Evolutionary conservation across 2,888 invertebrate genomes (phyloP), one percentile per base, ranked within the genome.

Genomic region (Priocnemis perturbator): DNA sequence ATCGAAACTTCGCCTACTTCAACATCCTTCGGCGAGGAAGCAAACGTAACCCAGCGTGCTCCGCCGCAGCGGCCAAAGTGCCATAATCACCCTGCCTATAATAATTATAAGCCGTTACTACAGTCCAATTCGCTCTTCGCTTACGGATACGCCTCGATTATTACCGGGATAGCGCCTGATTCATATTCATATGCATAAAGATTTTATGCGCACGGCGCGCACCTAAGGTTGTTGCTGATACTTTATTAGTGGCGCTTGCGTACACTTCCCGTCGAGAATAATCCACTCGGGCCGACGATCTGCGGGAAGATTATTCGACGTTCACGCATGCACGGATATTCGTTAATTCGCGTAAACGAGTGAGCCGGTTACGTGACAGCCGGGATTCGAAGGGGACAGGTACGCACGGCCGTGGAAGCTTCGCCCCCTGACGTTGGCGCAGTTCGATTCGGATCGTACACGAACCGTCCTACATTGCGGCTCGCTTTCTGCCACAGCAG

Each of bases 81-180:
- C 21, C 26, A 60, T 48, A 23, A 60, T 60, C 59, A 44, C 20
- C 44, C 44, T 63, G 60, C 77, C 71, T 71, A 79, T 79, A 79
- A 76, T 79, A 79, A 79, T 77, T 77, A 71, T 71, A 55, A 72
- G 73, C 77, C 71, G 73, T 77, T 79, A 79, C 79, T 76, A 77
- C 79, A 79, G 75, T 79, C 77, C 77, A 79, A 79, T 79, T 79
- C 77, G 69, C 76, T 69, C 67, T 60, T 78, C 72, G 78, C 76
- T 78, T 71, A 76, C 71, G 77, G 79, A 71, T 73, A 77, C 75
- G 73, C 79, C 64, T 69, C 70, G 77, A 65, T 70, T 71, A 64
- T 59, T 59, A 30, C 20, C 45, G 48, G 58, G 59, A 20, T 50
- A 50, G 19, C 50, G 17, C n/a, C 17, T 50, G 50, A 50, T 50